A percentile compares a stretch with the other conserved stretches of the same genome.
Evolutionary conservation across 2,888 invertebrate genomes (phyloP).

Genomic region (Eupithecia pulchellata): DNA sequence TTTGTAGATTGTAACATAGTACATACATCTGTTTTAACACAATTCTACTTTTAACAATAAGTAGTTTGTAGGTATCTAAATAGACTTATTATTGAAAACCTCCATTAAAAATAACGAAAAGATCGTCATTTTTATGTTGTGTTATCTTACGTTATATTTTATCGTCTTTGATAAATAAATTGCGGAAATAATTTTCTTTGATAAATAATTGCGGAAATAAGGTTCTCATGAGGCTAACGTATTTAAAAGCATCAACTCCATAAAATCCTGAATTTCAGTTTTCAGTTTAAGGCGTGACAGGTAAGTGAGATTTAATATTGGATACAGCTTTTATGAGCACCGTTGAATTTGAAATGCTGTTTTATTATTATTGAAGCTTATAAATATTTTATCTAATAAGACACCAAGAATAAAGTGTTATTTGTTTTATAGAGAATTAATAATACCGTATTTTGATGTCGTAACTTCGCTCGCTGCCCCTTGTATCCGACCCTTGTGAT

Average conservation of each 20-base stretch:
- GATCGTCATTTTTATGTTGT: background rate
- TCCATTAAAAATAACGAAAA: background rate
- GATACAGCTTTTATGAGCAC: conserved; percentile 1
- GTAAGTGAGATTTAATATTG: background rate
- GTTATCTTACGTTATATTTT: no score
- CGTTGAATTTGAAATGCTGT: conserved; percentile 16
- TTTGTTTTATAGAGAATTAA: background rate
- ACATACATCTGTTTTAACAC: no score
- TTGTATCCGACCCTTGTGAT: no score
- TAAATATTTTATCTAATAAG: background rate
- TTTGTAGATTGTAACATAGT: no score
- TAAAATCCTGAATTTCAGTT: conserved; percentile 6
- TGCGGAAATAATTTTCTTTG: background rate
- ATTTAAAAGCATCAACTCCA: background rate
- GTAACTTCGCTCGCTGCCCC: no score
- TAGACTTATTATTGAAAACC: background rate
- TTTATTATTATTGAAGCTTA: conserved; percentile 1
- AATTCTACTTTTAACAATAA: background rate
- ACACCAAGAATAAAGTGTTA: background rate
- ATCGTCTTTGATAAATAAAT: no score
- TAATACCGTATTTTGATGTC: background rate
- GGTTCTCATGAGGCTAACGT: background rate
- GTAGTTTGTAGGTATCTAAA: background rate
- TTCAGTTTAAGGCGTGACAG: conserved; percentile 2
- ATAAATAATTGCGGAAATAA: background rate